Base-by-base conservation (phyloP, 2,797 vertebrate genomes). In the Etheostoma perlongum region DNA sequence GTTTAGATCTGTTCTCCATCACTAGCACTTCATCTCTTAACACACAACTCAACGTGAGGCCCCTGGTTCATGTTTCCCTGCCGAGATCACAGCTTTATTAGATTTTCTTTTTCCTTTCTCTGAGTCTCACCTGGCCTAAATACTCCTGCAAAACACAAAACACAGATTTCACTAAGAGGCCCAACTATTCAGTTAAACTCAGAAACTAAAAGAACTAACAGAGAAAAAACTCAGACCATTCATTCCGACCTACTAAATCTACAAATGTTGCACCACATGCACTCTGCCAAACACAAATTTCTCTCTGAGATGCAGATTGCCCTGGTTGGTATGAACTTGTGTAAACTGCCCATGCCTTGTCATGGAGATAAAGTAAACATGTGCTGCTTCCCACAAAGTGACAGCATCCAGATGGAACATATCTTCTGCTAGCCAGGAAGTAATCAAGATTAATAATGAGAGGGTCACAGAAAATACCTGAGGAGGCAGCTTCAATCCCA, bases 331-430 rank as follows among this genome's bases (percentile, higher is more conserved):
- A 86, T 92, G 88, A 70, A 15, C 21, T 51, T 30, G 2, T 85
- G 71, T 86, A 89, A 88, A 87, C 85, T 52, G 57, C 57, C 69
- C 6, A 33, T 75, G 67, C 63, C 63, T 51, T 59, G 71, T 76
- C 79, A 66, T 63, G 58, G 83, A 74, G 78, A 86, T 76, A 68
- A 63, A 84, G 52, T 80, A 86, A 91, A 83, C 86, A 81, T 21
- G 2, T 2, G 3, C 42, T 8, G 52, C 47, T 79, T 86, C 49
- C 64, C 61, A 51, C 23, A 67, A 49, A 42, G 53, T 79, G 88
- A 92, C 67, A 81, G 60, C 74, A 60, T 80, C 77, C 88, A 90
- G 83, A 90, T 81, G 85, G 72, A 87, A 78, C 36, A 84, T 61
- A 69, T 74, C 4, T 62, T 62, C 52, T 25, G 51, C 30, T 1